These are phyloP conservation scores for Scolopax bukidnonensis DNA, from an alignment of 2,797 vertebrate genomes.

Conservation along the genomic window DNA sequence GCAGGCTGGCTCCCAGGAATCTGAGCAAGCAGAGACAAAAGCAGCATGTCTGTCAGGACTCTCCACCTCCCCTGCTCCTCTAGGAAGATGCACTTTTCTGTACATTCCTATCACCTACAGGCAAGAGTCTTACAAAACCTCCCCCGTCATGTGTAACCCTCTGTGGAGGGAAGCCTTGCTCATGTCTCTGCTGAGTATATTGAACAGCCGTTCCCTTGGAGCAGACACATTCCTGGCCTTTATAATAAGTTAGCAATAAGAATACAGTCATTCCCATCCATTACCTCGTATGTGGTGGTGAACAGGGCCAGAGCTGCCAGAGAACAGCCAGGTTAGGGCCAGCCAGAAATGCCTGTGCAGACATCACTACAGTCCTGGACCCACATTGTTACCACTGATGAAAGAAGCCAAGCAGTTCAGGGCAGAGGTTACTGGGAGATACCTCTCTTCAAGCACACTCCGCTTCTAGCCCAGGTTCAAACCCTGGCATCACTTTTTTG, in stretches of 20 bases:
- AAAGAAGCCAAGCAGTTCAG: neutral
- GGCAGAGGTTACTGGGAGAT: neutral
- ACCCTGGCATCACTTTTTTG: neutral
- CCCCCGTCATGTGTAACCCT: neutral
- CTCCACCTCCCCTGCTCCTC: neutral
- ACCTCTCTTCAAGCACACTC: neutral
- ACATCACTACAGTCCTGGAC: neutral
- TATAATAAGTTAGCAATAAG: neutral
- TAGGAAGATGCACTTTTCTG: neutral
- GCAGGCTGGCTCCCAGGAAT: neutral
- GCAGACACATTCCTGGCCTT: neutral
- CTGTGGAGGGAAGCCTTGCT: neutral
- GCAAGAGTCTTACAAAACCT: neutral
- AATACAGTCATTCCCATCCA: neutral
- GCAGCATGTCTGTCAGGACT: neutral
- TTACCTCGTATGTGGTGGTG: neutral
- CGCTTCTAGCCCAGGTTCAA: neutral
- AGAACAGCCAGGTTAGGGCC: neutral
- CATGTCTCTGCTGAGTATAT: neutral
- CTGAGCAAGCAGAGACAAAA: neutral
- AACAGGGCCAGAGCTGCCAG: neutral
- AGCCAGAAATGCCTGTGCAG: neutral
- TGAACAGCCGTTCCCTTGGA: fast-evolving
- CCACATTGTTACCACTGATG: neutral
- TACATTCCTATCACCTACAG: neutral